phyloP scores from a whole-genome alignment of 2,113 vertebrate genomes.

The Notarius lentiginosus region DNA sequence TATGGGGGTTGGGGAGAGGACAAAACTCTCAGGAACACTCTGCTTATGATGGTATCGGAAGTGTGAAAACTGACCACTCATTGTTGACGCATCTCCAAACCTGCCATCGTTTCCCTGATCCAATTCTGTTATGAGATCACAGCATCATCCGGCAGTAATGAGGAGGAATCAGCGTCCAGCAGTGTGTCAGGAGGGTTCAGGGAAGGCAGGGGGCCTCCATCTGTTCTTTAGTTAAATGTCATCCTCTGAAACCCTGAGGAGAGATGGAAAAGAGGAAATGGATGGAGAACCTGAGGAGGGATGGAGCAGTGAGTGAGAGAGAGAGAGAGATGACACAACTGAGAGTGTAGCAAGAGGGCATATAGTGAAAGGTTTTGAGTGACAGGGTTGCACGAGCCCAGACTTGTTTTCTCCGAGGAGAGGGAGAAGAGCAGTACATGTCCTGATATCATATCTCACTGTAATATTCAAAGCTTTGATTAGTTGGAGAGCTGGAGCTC shows the following conservation, averaged over 20 bases:
- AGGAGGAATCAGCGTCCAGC: slow-evolving; percentile 3
- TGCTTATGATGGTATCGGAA: neutral
- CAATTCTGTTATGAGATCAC: slow-evolving; percentile 3
- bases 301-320: neutral
- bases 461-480: neutral
- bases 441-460: neutral
- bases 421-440: neutral
- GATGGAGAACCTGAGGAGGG: neutral
- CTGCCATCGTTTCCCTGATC: neutral
- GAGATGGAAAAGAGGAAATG: neutral
- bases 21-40: neutral
- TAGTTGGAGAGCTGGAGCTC: neutral
- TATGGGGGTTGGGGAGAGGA: too few species aligned
- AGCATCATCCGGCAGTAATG: slow-evolving; percentile 8
- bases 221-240: slow-evolving; percentile 21
- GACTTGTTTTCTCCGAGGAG: neutral
- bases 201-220: slow-evolving; percentile 14
- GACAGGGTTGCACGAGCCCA: slow-evolving; percentile 8
- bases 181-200: slow-evolving; percentile 9
- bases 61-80: neutral
- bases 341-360: neutral
- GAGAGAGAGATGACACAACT: neutral
- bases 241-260: slow-evolving; percentile 20
- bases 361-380: neutral
- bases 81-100: neutral